These are phyloP conservation scores for Seriola dumerili DNA, from an alignment of 2,113 vertebrate species.

Conservation along the genomic window DNA sequence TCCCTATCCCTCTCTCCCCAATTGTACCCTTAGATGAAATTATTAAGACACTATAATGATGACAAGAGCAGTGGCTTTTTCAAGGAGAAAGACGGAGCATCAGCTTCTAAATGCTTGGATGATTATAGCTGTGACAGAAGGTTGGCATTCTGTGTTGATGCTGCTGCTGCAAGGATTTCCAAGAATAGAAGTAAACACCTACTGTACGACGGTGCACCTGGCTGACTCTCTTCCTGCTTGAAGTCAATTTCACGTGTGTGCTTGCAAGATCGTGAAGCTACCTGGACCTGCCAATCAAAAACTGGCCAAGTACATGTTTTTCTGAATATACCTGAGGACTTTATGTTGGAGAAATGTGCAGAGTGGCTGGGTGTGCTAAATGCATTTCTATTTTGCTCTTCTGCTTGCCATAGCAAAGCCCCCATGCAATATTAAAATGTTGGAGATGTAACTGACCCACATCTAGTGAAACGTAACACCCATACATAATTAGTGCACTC, in stretches of 20 bases:
- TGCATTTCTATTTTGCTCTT: background rate
- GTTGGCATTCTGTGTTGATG: slow-evolving; percentile 23
- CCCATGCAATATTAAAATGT: slow-evolving; percentile 10
- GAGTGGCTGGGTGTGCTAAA: background rate
- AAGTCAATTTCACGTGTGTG: background rate
- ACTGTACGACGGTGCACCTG: slow-evolving; percentile 1
- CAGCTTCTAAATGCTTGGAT: slow-evolving; percentile 21
- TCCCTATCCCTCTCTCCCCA: background rate
- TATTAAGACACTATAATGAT: slow-evolving; percentile 62
- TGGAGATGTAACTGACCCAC: slow-evolving; percentile 10
- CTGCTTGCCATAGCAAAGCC: slow-evolving; percentile 11
- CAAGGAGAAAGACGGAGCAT: background rate
- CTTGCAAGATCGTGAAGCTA: background rate
- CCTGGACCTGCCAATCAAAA: background rate
- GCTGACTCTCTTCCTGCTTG: background rate
- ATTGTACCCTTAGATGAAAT: slow-evolving; percentile 40
- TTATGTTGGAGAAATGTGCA: background rate
- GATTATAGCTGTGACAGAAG: slow-evolving; percentile 38
- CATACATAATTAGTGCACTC: slow-evolving; percentile 11
- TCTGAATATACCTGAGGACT: background rate
- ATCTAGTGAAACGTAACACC: slow-evolving; percentile 24
- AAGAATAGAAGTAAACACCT: slow-evolving; percentile 41
- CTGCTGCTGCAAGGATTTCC: slow-evolving; percentile 47
- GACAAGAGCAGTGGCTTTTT: slow-evolving; percentile 49
- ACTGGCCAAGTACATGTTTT: background rate